phyloP scores from a whole-genome alignment of 2,113 vertebrate genomes.

The Herpetotheres cachinnans region DNA sequence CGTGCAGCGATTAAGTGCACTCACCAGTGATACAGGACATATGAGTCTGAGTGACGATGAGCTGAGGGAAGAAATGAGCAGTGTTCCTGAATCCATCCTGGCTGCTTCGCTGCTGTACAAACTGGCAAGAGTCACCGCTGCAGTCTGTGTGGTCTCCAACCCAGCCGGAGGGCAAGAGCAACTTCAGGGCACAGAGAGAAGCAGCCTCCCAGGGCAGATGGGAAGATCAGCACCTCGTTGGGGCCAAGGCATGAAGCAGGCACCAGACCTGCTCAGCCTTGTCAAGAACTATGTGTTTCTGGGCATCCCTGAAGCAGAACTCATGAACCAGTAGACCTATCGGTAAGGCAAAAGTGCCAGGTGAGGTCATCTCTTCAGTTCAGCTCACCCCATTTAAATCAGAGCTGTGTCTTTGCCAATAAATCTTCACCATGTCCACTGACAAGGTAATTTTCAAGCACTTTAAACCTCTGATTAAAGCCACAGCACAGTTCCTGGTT shows the following conservation, averaged over 20 bases:
- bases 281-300: not conserved
- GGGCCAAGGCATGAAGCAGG: not conserved
- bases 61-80: slow-evolving; percentile 26
- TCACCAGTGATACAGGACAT: rapidly evolving
- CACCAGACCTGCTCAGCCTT: not conserved
- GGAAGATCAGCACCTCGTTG: not conserved
- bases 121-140: not conserved
- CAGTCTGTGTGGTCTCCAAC: not conserved
- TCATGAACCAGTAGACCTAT: not conserved
- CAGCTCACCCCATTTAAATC: not conserved
- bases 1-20: not conserved
- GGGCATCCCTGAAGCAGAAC: not conserved
- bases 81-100: not conserved
- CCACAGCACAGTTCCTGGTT: not conserved
- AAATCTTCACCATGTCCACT: not conserved
- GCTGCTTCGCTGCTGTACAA: not conserved
- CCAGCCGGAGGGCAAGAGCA: not conserved
- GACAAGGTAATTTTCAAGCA: not conserved
- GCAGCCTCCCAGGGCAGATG: not conserved
- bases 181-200: not conserved
- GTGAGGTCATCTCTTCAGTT: not conserved
- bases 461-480: not conserved
- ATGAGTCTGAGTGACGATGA: not conserved
- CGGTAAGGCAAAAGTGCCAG: not conserved
- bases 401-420: not conserved